phyloP scores from a whole-genome alignment of 2,797 vertebrate genomes.

The Malacoraja senta region DNA sequence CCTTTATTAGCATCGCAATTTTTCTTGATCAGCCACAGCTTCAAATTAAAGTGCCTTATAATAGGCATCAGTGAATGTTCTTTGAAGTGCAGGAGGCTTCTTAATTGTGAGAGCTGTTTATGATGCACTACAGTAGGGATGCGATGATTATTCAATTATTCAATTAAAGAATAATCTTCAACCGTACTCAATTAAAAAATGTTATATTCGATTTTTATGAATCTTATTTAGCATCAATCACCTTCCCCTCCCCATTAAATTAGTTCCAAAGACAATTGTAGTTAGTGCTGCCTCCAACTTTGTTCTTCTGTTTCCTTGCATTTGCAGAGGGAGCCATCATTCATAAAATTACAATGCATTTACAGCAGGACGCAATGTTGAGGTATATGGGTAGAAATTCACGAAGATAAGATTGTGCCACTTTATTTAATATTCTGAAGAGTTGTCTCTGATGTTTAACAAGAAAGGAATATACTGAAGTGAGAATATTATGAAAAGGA shows the following conservation, averaged over 20 bases:
- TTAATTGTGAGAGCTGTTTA: slow-evolving; percentile 62
- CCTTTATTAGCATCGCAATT: slow-evolving; percentile 85
- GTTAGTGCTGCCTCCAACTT: slow-evolving; percentile 20
- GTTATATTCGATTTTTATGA: slow-evolving; percentile 37
- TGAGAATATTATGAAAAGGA: not conserved
- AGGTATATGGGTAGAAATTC: not conserved
- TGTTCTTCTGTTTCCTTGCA: slow-evolving; percentile 10
- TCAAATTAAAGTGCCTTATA: slow-evolving; percentile 63
- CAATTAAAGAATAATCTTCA: slow-evolving; percentile 63
- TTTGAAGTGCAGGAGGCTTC: slow-evolving; percentile 52
- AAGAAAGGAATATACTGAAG: not conserved
- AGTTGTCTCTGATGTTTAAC: not conserved
- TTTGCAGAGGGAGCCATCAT: not conserved
- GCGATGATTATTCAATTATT: slow-evolving; percentile 76
- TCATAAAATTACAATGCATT: not conserved
- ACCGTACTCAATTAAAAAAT: slow-evolving; percentile 38
- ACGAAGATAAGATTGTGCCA: not conserved
- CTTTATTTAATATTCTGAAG: not conserved
- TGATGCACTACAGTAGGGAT: slow-evolving; percentile 59
- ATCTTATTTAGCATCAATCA: slow-evolving; percentile 38
- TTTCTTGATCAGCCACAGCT: slow-evolving; percentile 82
- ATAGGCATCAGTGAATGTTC: slow-evolving; percentile 53
- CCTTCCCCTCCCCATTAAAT: slow-evolving; percentile 33
- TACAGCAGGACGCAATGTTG: not conserved
- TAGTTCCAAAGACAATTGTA: slow-evolving; percentile 38